These are phyloP conservation scores for Nephrotoma appendiculata DNA, from an alignment of 2,888 invertebrate genomes.

Conservation along the genomic window DNA sequence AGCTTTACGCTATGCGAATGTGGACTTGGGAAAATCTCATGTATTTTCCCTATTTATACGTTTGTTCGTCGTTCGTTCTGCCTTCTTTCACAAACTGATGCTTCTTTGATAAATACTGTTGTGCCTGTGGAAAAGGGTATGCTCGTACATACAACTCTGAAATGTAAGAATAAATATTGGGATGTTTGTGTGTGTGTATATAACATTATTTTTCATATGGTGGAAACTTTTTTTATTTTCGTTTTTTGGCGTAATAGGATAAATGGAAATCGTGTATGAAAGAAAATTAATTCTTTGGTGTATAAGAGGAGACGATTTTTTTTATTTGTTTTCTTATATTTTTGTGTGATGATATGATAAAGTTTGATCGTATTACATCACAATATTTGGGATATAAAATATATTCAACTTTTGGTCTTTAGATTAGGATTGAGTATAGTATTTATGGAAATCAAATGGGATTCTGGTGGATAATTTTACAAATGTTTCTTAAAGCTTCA, in stretches of 20 bases:
- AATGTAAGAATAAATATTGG: neutral
- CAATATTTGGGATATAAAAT: neutral
- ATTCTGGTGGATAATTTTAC: neutral
- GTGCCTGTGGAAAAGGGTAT: neutral
- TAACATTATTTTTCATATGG: neutral
- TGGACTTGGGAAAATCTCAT: neutral
- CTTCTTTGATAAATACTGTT: neutral
- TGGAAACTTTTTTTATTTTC: neutral
- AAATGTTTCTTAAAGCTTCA: neutral
- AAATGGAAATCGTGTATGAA: neutral
- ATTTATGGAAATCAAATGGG: neutral
- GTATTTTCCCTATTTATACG: neutral
- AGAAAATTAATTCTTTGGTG: neutral
- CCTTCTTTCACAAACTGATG: neutral
- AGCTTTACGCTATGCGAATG: neutral
- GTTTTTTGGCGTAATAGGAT: neutral
- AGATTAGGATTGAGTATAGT: neutral
- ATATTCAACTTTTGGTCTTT: neutral
- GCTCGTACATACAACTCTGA: neutral
- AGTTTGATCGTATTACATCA: neutral
- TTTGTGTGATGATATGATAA: neutral
- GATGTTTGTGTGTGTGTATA: neutral
- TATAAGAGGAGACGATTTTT: neutral
- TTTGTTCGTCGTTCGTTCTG: neutral
- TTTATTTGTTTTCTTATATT: neutral